Evolutionary conservation across 1,140 invertebrate species (phyloP), one percentile per base, ranked within the genome.

Genomic region (Ectropis grisescens): DNA sequence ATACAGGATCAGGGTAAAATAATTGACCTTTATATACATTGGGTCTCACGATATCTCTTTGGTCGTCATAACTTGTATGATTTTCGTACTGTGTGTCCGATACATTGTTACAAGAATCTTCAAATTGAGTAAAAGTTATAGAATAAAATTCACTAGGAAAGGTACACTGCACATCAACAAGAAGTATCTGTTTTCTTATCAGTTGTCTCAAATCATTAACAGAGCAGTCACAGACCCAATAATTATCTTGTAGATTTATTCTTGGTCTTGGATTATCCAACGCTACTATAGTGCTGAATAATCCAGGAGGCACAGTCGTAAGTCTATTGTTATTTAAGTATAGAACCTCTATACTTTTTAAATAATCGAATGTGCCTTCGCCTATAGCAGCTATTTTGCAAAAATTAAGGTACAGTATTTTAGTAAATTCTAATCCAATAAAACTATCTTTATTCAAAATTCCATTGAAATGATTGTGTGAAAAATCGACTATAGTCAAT

Each of bases 271-370:
- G 46, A 23, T 33, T 23, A 1, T 13, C 11, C 12, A 40, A 15
- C 6, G 38, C 30, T 4, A 62, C 25, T 28, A 72, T 39, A 9
- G 35, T 50, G n/a, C 46, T 24, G 38, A 81, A 79, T 14, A 79
- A 34, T 1, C 55, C 53, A 14, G 33, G 8, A 3, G 59, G 55
- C 14, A 81, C n/a, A 4, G 54, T 61, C 2, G 47, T 33, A 7
- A 81, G 47, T 10, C 34, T 38, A 41, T 81, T 81, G 29, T 76
- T 48, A 33, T 75, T 70, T 11, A 81, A 41, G 47, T 59, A 64
- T 16, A 79, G 34, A 10, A 54, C 34, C 46, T 72, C 44, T 37
- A 81, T 58, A 6, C 33, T 60, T 2, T 41, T n/a, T 10, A 81
- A 46, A 29, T 38, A 13, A 47, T 76, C 69, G 33, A 81, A 78